Evolutionary conservation across 2,797 vertebrate genomes (phyloP), one percentile per base, ranked within the genome.

Genomic region (Falco columbarius): DNA sequence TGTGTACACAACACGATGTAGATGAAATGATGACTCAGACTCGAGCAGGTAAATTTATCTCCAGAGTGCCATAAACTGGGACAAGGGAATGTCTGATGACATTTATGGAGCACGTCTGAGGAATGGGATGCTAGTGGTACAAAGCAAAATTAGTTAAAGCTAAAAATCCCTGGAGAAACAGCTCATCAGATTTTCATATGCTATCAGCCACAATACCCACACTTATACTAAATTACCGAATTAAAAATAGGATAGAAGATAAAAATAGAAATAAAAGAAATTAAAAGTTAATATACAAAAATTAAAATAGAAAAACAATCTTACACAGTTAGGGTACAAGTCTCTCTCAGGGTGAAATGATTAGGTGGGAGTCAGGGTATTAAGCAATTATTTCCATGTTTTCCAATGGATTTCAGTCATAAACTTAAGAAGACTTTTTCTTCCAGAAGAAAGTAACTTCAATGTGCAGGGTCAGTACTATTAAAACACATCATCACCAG

Each of bases 11-110:
- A 91, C n/a, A 55, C 20, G 38, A 75, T 79, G 38, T 22, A 90
- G 82, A 22, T 76, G 34, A 87, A 96, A 77, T 49, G 62, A 88
- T 93, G 93, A 96, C 66, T 96, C 85, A 95, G 86, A 56, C 30
- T 47, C 6, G 1, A 87, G 47, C 79, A 92, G 81, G 91, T 93
- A 94, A 79, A 93, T 90, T 94, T 94, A 73, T 89, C 91, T 88
- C 85, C 20, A 86, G 80, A 70, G 55, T 81, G 30, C 47, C 76
- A 91, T 81, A 92, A 90, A 91, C 46, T 47, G 32, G 62, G 90
- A 42, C 20, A 79, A 79, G 80, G 38, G 76, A 72, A 80, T 59
- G 76, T 68, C 82, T 86, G 73, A 83, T 93, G 82, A 79, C 66
- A 81, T 86, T 95, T 88, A 81, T 62, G 85, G 52, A 86, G 58